Evolutionary conservation across 2,888 invertebrate species (phyloP), one percentile per base, ranked within the genome.

Genomic region (Microctonus aethiopoides): DNA sequence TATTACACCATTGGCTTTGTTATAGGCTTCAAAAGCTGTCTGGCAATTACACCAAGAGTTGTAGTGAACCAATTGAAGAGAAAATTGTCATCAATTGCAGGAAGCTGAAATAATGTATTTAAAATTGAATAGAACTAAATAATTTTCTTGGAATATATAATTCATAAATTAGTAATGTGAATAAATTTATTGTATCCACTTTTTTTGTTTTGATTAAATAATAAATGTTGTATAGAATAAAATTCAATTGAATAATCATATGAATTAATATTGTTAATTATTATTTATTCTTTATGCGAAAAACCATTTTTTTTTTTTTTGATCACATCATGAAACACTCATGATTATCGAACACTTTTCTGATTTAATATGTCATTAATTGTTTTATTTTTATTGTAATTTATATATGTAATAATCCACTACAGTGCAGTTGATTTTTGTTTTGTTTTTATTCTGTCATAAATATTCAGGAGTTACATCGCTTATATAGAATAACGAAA

Each of bases 401-500:
- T 61, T 9, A n/a, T n/a, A n/a, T n/a, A n/a, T 10, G 13, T 24
- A 22, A n/a, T 51, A 36, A 26, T 36, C 22, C 26, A 67, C 60
- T 67, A 60, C 39, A 52, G 52, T 60, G 39, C 52, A 13, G 22
- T 67, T 13, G 26, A 54, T 39, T 56, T 63, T 63, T 46, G 22
- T 54, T 54, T 68, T 36, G 39, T 32, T 26, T 59, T 66, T 56
- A 24, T 22, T 52, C 54, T 29, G 41, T 60, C 61, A 70, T 70
- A 70, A 70, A 66, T 70, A 61, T 66, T 52, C 39, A 63, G 60
- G 22, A 66, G 63, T 60, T 74, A 74, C 73, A 75, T 67, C 60
- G 41, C 72, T 73, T 73, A 73, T 72, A 65, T 68, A 72, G 16
- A 26, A 62, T 41, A 24, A 62, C 39, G 24, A 75, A 70, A 74